Conservation (phyloP, 2,888 invertebrate genomes). For the Corythucha ciliata region DNA sequence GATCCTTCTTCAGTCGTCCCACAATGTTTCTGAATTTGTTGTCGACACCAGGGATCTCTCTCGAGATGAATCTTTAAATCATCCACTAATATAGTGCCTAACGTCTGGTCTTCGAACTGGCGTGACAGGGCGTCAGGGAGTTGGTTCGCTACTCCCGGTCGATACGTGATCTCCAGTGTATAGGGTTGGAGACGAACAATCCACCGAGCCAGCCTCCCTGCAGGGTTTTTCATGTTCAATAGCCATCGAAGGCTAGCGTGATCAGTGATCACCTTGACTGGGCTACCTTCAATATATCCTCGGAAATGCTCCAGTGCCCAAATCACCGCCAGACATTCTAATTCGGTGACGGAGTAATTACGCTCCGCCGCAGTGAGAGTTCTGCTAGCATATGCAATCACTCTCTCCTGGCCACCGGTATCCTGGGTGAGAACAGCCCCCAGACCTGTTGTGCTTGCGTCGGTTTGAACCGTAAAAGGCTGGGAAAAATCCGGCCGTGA, state of each 20-base stretch:
- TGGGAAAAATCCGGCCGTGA: slow-evolving; percentile 17
- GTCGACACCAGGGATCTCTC: too few species aligned
- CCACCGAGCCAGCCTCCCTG: slow-evolving; percentile 33
- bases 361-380: slow-evolving; percentile 24
- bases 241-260: slow-evolving; percentile 33
- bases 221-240: slow-evolving; percentile 31
- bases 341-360: slow-evolving; percentile 32
- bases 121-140: too few species aligned
- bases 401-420: slow-evolving; percentile 9
- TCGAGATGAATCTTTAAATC: too few species aligned
- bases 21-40: too few species aligned
- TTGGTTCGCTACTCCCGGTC: too few species aligned
- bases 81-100: too few species aligned
- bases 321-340: slow-evolving; percentile 33
- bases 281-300: slow-evolving; percentile 33
- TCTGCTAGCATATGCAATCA: slow-evolving; percentile 13
- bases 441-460: slow-evolving; percentile 16
- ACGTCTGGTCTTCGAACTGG: too few species aligned
- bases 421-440: slow-evolving; percentile 13
- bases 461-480: slow-evolving; percentile 22
- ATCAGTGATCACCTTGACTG: slow-evolving; percentile 36
- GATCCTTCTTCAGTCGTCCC: too few species aligned
- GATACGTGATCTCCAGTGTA: slow-evolving; percentile 24
- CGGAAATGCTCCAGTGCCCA: slow-evolving; percentile 32
- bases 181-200: slow-evolving; percentile 30